Conservation (phyloP, 2,888 invertebrate species). For the Pemphredon lugubris region DNA sequence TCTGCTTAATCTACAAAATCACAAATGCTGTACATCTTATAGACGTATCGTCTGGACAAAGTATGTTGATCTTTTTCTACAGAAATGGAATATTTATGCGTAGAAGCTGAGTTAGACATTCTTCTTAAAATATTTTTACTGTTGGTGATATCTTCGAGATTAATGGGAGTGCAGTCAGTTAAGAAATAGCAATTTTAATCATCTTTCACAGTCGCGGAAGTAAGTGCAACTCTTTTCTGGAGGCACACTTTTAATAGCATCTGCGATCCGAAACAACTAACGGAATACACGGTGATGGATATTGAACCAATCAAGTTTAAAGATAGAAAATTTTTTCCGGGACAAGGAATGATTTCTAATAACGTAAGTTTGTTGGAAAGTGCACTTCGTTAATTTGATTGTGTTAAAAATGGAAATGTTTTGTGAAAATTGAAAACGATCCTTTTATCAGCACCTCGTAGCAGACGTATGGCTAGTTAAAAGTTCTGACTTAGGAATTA, state of each 20-base stretch:
- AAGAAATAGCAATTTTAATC: no score
- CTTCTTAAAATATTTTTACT: neutral
- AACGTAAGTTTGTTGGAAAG: slow-evolving; percentile 80
- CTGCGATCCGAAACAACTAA: slow-evolving; percentile 94
- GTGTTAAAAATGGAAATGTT: neutral
- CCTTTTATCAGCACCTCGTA: slow-evolving; percentile 87
- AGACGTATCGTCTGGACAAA: slow-evolving; percentile 93
- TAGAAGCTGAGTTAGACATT: no score
- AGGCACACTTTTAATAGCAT: slow-evolving; percentile 92
- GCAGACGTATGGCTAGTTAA: slow-evolving; percentile 97
- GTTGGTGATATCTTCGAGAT: no score
- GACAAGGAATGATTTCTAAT: slow-evolving; percentile 92
- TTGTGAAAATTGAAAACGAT: neutral
- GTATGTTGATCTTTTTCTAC: slow-evolving; percentile 81
- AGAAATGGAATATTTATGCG: no score
- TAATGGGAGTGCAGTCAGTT: no score
- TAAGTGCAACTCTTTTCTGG: slow-evolving; percentile 91
- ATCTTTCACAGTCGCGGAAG: slow-evolving; percentile 87
- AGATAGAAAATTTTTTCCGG: slow-evolving; percentile 90
- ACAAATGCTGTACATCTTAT: slow-evolving; percentile 95
- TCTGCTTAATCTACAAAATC: slow-evolving; percentile 94
- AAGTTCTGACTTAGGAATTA: slow-evolving; percentile 91
- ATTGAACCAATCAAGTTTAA: slow-evolving; percentile 90
- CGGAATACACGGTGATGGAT: slow-evolving; percentile 97
- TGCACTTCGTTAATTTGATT: neutral